Conservation (phyloP, 2,888 invertebrate genomes). For the Nomada fucata region DNA sequence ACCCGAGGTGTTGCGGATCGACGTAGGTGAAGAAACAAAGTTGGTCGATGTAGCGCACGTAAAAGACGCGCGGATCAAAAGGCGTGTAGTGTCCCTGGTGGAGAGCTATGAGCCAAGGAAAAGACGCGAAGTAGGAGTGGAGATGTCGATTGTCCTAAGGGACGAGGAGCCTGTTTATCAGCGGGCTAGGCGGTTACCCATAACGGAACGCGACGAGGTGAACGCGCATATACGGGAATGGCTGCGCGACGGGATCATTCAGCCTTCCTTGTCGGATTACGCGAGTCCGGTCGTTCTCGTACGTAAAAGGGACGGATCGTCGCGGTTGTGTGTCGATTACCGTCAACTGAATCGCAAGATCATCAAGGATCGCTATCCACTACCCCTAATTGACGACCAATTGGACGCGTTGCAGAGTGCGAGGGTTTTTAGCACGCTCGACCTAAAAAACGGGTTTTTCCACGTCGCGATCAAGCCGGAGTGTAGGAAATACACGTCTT, state of each 20-base stretch:
- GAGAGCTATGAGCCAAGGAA: background rate
- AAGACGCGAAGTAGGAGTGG: conserved; percentile 6
- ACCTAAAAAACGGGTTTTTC: conserved; percentile 69
- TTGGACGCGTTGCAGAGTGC: conserved; percentile 13
- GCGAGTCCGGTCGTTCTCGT: conserved; percentile 20
- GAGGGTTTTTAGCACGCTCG: conserved; percentile 60
- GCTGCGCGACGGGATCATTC: conserved; percentile 10
- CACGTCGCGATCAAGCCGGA: conserved; percentile 65
- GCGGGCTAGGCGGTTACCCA: conserved; percentile 15
- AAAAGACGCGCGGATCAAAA: background rate
- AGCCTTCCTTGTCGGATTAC: background rate
- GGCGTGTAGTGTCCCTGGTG: background rate
- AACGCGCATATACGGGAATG: conserved; percentile 17
- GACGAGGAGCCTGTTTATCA: conserved; percentile 37
- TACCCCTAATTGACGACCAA: conserved; percentile 63
- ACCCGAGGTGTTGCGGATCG: background rate
- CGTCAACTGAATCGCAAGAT: conserved; percentile 70
- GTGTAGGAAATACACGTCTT: conserved; percentile 68
- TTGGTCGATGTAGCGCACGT: background rate
- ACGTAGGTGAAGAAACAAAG: background rate
- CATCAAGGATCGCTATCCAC: conserved; percentile 70
- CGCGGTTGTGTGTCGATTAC: conserved; percentile 62
- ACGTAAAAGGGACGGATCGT: conserved; percentile 29
- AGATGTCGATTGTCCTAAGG: conserved; percentile 34
- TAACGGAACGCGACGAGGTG: conserved; percentile 10